These are phyloP conservation scores for Percopsis omiscomaycus DNA, from an alignment of 2,797 vertebrate species.

Conservation along the genomic window DNA sequence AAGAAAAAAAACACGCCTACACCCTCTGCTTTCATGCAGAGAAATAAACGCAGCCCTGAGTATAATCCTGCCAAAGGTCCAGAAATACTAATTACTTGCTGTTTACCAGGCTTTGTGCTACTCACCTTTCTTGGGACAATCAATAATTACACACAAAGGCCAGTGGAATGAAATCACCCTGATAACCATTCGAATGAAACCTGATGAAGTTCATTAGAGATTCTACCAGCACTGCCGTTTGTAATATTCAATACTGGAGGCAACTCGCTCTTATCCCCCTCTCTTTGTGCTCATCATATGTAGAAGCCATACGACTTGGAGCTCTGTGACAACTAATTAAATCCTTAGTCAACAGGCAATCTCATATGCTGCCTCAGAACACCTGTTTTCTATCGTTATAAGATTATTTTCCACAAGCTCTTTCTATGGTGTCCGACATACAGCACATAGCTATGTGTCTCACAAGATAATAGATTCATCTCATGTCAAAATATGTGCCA, in stretches of 20 bases:
- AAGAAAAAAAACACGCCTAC: constrained; percentile 23
- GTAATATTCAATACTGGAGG: constrained; percentile 76
- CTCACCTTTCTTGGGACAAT: constrained; percentile 78
- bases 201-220: constrained; percentile 76
- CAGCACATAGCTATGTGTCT: constrained; percentile 9
- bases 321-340: constrained; percentile 72
- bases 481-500: too few relatives aligned
- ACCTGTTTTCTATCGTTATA: constrained; percentile 9
- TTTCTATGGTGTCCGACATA: background rate
- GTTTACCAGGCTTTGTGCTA: constrained; percentile 71
- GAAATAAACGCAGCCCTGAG: constrained; percentile 71
- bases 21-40: constrained; percentile 58
- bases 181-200: constrained; percentile 77
- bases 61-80: constrained; percentile 75
- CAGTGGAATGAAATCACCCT: constrained; percentile 70
- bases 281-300: constrained; percentile 66
- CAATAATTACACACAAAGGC: constrained; percentile 79
- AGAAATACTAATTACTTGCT: constrained; percentile 82
- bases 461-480: too few relatives aligned
- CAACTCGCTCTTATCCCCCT: constrained; percentile 64
- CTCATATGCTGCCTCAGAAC: constrained; percentile 47
- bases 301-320: constrained; percentile 58
- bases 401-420: constrained; percentile 37
- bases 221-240: constrained; percentile 58
- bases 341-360: constrained; percentile 52